These are phyloP conservation scores for Malachius bipustulatus DNA, from an alignment of 2,888 invertebrate species.

Conservation along the genomic window DNA sequence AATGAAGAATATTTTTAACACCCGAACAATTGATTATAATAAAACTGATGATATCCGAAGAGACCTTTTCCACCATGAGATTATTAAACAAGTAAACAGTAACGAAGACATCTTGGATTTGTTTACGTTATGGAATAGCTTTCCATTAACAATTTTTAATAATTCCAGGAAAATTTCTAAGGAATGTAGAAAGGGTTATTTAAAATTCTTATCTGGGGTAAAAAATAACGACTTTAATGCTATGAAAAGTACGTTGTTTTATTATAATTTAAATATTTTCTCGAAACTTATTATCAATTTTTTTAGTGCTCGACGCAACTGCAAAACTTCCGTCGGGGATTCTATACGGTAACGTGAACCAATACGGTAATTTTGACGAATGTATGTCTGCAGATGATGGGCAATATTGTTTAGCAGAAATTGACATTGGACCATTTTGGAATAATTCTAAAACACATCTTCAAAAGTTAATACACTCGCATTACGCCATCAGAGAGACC, in stretches of 20 bases:
- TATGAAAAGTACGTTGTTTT: slow-evolving; percentile 42
- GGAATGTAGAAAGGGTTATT: slow-evolving; percentile 39
- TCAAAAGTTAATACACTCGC: slow-evolving; percentile 41
- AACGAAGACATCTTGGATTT: too few relatives aligned
- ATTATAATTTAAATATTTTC: background rate
- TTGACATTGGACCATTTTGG: slow-evolving; percentile 37
- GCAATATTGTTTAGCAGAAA: slow-evolving; percentile 51
- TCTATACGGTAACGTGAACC: slow-evolving; percentile 56
- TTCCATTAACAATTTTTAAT: slow-evolving; percentile 17
- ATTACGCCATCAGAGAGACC: slow-evolving; percentile 42
- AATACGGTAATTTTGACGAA: slow-evolving; percentile 59
- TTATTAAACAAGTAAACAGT: too few relatives aligned
- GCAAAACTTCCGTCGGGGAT: slow-evolving; percentile 58
- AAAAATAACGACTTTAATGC: slow-evolving; percentile 42
- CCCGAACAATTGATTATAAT: too few relatives aligned
- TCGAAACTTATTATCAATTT: slow-evolving; percentile 7
- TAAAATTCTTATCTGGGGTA: slow-evolving; percentile 35
- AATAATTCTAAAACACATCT: slow-evolving; percentile 24
- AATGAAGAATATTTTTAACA: too few relatives aligned
- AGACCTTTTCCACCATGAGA: too few relatives aligned
- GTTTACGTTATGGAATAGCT: slow-evolving; percentile 20
- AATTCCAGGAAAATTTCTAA: slow-evolving; percentile 31
- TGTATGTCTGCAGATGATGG: slow-evolving; percentile 42
- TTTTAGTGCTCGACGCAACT: slow-evolving; percentile 57
- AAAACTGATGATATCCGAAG: too few relatives aligned